Base-by-base conservation (phyloP, 2,797 vertebrate species). In the Spinibarbus caldwelli region DNA sequence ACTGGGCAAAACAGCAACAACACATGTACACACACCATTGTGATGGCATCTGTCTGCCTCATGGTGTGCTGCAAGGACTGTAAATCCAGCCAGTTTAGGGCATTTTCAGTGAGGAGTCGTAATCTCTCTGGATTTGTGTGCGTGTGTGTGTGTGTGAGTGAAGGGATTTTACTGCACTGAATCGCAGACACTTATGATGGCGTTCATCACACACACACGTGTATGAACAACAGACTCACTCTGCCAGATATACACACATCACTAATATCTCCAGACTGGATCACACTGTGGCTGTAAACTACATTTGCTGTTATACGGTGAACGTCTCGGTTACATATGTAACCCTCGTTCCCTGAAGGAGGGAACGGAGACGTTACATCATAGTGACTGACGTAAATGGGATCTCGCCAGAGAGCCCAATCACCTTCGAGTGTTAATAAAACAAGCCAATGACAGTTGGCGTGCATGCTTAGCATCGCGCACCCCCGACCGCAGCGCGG, bases 1-100 rank as follows among this genome's bases (percentile, higher is more conserved):
- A 86, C n/a, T 36, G 31, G 59, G 72, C 36, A 75, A 47, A 76
- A 83, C 75, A 47, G 36, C 34, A 72, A 23, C 31, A 66, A 71
- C 71, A 85, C 77, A 77, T 31, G 86, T 59, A 77, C 36, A 79
- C 75, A 89, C 62, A 43, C 78, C 47, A 73, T 68, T 68, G 85
- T 34, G 75, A 45, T 84, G 77, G 85, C 83, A 88, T 89, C 87
- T 89, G 88, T 85, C 82, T 36, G 71, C 86, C 59, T 78, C 78
- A 66, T 19, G 70, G 82, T 81, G 41, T 29, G 67, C 59, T 62
- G 86, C 5, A n/a, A 87, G 43, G 80, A 84, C 82, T 36, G 82
- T n/a, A 82, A 79, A 87, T 86, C 84, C 73, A 82, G 88, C 82
- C 84, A 89, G 72, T 86, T 86, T 78, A 23, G 36, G 47, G 82